Evolutionary conservation across 2,888 invertebrate genomes (phyloP).

Genomic region (Eretmocerus hayati): DNA sequence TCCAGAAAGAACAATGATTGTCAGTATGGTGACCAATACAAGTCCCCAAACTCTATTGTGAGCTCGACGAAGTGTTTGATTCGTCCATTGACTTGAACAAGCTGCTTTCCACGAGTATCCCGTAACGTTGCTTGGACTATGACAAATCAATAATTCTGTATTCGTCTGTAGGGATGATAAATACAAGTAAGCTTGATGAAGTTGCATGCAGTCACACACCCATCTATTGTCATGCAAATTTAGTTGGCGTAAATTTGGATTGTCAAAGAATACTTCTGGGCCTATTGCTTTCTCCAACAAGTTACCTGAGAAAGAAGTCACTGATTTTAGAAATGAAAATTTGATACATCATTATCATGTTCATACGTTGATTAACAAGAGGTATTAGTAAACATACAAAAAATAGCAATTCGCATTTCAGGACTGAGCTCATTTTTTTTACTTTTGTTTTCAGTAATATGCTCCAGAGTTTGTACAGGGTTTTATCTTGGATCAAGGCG

Average conservation of each 20-base stretch:
- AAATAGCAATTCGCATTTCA: no score
- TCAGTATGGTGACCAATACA: conserved; percentile 32
- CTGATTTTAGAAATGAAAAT: no score
- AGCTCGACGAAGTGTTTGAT: conserved; percentile 9
- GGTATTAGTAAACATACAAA: no score
- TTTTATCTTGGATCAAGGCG: no score
- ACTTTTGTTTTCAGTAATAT: no score
- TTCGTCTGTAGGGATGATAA: conserved; percentile 54
- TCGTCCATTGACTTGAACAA: conserved; percentile 56
- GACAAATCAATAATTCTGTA: conserved; percentile 55
- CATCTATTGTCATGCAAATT: conserved; percentile 67
- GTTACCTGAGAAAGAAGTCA: conserved; percentile 52
- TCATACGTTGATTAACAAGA: no score
- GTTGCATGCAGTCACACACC: conserved; percentile 60
- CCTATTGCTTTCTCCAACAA: conserved; percentile 60
- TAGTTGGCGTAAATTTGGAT: conserved; percentile 54
- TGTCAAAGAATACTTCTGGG: conserved; percentile 54
- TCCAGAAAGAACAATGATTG: conserved; percentile 51
- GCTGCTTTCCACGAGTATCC: conserved; percentile 65
- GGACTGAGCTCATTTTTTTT: no score
- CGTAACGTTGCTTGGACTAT: conserved; percentile 56
- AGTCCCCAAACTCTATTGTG: conserved; percentile 34
- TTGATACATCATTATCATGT: no score
- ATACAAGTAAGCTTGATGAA: conserved; percentile 58
- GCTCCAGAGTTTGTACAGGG: no score